Base-by-base conservation (phyloP, 2,797 vertebrate species). In the Poeciliopsis paucimaculata region DNA sequence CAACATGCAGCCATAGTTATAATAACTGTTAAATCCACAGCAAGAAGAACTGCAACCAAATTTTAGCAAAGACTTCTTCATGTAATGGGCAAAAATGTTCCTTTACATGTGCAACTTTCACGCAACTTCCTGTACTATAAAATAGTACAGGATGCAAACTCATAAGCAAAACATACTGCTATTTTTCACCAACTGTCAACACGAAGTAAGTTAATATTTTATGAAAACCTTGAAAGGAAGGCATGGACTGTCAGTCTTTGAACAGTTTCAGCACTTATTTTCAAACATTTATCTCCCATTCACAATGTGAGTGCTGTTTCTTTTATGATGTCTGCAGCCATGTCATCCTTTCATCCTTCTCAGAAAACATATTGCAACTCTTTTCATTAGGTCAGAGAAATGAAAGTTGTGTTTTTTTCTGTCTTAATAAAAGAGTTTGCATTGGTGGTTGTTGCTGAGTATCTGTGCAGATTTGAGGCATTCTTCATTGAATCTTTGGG, bases 1-100 rank as follows among this genome's bases (percentile, higher is more conserved):
- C 62, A 86, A 82, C 39, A 43, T 68, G 41, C 12, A 45, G 23
- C 88, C 83, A 80, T 84, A 84, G 83, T 78, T 64, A 28, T 84
- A 77, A 81, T 85, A 60, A 74, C 20, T 75, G 88, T 82, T 82
- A 79, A 88, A 87, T 86, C 62, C 79, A 55, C 85, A 87, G 75
- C 87, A 45, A 36, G 68, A 20, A n/a, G 34, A 86, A 72, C 78
- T 84, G 78, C 13, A 72, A 57, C 64, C 36, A 84, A 82, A 81
- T 72, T n/a, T 77, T 78, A 87, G 72, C 78, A 26, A 13, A 15
- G 12, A 70, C 77, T 88, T 79, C 46, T 79, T 72, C 71, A 80
- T 75, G 80, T 84, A 82, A 77, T 51, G n/a, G 3, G 75, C 11
- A 47, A 74, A 46, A 49, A 68, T 53, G 1, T 10, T 8, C 49